Evolutionary conservation across 2,113 vertebrate species (phyloP), one percentile per base, ranked within the genome.

Genomic region (Pachycephala philippinensis): DNA sequence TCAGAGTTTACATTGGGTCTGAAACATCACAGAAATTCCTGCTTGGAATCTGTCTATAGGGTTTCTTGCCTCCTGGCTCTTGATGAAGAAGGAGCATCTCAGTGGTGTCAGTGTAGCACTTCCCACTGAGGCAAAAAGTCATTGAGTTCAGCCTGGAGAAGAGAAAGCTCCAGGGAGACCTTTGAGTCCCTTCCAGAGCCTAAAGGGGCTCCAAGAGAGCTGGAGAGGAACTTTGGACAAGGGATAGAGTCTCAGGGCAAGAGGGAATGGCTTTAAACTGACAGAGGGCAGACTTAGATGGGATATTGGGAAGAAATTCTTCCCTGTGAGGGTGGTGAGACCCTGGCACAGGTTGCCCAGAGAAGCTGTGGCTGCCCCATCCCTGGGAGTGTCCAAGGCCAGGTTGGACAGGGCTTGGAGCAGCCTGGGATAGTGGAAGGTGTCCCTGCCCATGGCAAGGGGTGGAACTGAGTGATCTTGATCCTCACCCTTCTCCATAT

Each of bases 391-490:
- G 47, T 47, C 2, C n/a, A 30, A 30, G 30, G 10, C 47, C 56
- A 21, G n/a, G 3, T 0, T 70, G 56, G 19, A n/a, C 0, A 0
- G 4, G 39, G 54, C 19, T 54, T 87, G 47, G 47, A n/a, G 8
- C 28, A 54, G 0, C 23, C n/a, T 61, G 39, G 64, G 4, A 2
- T 0, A 13, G 28, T 47, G 28, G 20, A 40, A 53, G 5, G 23
- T 70, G 56, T 47, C 15, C 47, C 13, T 87, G 56, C 10, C 39
- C 15, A 6, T 30, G 47, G n/a, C 24, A 79, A 7, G 1, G n/a
- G 2, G 4, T 54, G 16, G 49, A 40, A 49, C 4, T 3, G 10
- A 28, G 8, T 70, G 49, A 40, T 40, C 11, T 49, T 56, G 47
- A 19, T 69, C 21, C 11, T 76, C 47, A 53, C 17, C n/a, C 11